phyloP scores from a whole-genome alignment of 1,140 invertebrate species.

The Drosophila quadrilineata region DNA sequence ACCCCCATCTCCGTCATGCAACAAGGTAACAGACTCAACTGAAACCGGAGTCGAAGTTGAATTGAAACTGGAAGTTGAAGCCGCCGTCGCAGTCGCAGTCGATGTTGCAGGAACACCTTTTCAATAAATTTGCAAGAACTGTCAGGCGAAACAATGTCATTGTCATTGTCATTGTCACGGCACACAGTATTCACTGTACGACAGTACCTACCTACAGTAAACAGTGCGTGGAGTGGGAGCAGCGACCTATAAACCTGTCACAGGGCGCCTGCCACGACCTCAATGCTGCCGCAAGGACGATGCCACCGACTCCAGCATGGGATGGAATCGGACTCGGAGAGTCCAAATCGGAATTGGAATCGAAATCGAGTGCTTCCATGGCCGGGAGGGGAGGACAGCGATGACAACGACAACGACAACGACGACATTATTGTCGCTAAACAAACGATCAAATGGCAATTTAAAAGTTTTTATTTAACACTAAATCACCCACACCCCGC shows the following conservation, averaged over 20 bases:
- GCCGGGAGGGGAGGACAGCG: neutral
- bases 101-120: constrained; percentile 67
- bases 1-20: neutral
- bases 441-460: constrained; percentile 81
- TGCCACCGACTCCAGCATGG: too few species aligned
- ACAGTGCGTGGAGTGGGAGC: too few species aligned
- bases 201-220: too few species aligned
- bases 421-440: constrained; percentile 80
- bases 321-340: too few species aligned
- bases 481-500: constrained; percentile 76
- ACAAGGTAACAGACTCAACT: neutral
- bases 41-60: neutral
- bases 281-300: neutral
- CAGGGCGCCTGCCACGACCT: constrained; percentile 29
- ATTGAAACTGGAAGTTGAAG: constrained; percentile 26
- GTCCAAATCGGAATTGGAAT: too few species aligned
- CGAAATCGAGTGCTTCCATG: neutral
- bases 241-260: constrained; percentile 78
- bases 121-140: constrained; percentile 80
- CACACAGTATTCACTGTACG: constrained; percentile 18
- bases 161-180: constrained; percentile 79
- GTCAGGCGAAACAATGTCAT: constrained; percentile 80
- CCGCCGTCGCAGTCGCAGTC: neutral
- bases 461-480: constrained; percentile 81
- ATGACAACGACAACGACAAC: constrained; percentile 39